Evolutionary conservation across 1,140 invertebrate genomes (phyloP).

Genomic region (Polypedilum vanderplanki): DNA sequence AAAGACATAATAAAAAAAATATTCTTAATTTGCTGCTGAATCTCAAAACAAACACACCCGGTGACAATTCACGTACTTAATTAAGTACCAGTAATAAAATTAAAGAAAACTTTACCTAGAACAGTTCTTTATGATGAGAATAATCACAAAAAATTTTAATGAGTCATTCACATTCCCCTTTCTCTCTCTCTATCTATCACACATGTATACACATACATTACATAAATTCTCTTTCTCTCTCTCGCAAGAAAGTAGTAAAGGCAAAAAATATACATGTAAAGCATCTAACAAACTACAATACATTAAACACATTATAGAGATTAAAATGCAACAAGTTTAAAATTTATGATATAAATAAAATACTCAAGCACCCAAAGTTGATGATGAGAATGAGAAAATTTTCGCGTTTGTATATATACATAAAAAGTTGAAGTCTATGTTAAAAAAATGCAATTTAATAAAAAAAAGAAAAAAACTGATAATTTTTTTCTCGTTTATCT

Average conservation of each 20-base stretch:
- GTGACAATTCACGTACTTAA: background rate
- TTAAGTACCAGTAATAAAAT: background rate
- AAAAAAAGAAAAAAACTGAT: too few relatives aligned
- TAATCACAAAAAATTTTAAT: background rate
- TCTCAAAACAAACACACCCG: background rate
- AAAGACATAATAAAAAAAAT: background rate
- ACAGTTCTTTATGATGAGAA: background rate
- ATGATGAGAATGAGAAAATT: too few relatives aligned
- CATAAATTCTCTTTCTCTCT: too few relatives aligned
- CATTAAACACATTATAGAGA: background rate
- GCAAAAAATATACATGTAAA: background rate
- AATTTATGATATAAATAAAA: background rate
- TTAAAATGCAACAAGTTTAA: slow-evolving; percentile 19
- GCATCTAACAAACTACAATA: background rate
- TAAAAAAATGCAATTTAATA: too few relatives aligned
- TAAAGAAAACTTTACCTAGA: background rate
- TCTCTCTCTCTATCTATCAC: too few relatives aligned
- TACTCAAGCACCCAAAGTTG: too few relatives aligned
- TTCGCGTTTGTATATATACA: too few relatives aligned
- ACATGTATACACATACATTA: too few relatives aligned
- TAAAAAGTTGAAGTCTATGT: too few relatives aligned
- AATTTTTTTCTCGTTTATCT: too few relatives aligned
- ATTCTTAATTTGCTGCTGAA: background rate
- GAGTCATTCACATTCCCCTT: background rate
- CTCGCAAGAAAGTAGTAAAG: background rate